Evolutionary conservation across 2,888 invertebrate genomes (phyloP).

Genomic region (Ennomos quercinarius): DNA sequence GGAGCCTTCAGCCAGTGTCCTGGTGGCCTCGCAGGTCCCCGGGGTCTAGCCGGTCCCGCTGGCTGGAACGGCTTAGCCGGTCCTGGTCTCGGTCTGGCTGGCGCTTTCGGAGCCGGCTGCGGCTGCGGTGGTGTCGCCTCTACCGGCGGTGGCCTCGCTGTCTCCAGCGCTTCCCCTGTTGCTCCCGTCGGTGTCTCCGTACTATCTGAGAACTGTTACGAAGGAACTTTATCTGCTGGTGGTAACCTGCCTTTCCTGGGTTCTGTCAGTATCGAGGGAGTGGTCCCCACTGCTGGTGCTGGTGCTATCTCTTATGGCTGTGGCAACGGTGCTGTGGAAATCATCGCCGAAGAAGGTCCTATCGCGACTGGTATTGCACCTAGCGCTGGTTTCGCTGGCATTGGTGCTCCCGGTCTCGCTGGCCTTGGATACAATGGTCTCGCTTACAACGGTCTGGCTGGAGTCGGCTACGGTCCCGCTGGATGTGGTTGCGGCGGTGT

Average conservation of each 20-base stretch:
- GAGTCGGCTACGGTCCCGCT: conserved; percentile 8
- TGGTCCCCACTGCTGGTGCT: conserved; percentile 48
- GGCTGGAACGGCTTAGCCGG: conserved; percentile 6
- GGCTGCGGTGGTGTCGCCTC: conserved; percentile 4
- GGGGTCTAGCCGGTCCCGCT: background rate
- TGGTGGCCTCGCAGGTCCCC: conserved; percentile 7
- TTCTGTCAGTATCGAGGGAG: too few species aligned
- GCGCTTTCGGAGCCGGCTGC: conserved; percentile 10
- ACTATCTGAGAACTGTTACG: too few species aligned
- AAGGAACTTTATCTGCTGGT: background rate
- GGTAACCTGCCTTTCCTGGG: too few species aligned
- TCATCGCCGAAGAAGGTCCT: conserved; percentile 34
- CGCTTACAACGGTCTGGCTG: background rate
- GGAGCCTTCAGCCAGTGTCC: conserved; percentile 24
- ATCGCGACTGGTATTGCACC: conserved; percentile 15
- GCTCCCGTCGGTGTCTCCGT: too few species aligned
- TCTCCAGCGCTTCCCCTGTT: too few species aligned
- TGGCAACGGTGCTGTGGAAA: conserved; percentile 44
- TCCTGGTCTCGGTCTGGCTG: conserved; percentile 7
- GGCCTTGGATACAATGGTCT: conserved; percentile 4
- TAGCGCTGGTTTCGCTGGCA: background rate
- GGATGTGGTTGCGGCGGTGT: conserved; percentile 17
- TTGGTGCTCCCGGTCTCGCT: conserved; percentile 3
- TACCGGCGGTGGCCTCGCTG: too few species aligned
- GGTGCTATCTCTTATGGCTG: conserved; percentile 53